Evolutionary conservation across 1,140 invertebrate genomes (phyloP).

Genomic region (Zaprionus taronus): DNA sequence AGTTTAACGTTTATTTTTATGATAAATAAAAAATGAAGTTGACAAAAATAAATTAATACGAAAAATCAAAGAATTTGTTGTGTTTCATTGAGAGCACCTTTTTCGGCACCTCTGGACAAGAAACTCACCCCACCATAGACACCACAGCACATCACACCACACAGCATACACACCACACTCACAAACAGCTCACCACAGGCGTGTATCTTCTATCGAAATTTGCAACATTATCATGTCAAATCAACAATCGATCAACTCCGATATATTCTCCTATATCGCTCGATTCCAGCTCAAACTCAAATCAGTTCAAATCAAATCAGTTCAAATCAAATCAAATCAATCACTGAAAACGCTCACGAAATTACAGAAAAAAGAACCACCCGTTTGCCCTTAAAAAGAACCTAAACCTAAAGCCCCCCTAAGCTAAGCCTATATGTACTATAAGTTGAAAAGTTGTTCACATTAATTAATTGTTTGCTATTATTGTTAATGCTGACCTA

Average conservation of each 20-base stretch:
- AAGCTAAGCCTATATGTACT: conserved; percentile 63
- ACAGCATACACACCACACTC: not conserved
- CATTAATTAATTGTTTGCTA: conserved; percentile 70
- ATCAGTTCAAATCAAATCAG: conserved; percentile 43
- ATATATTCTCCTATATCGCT: conserved; percentile 20
- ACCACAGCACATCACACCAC: conserved; percentile 42
- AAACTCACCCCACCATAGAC: conserved; percentile 44
- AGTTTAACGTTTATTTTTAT: conserved; percentile 32
- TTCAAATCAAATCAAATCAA: conserved; percentile 43
- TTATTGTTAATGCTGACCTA: conserved; percentile 77
- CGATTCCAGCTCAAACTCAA: conserved; percentile 23
- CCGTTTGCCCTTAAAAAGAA: conserved; percentile 13
- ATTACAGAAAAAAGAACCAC: conserved; percentile 3
- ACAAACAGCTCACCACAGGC: conserved; percentile 51
- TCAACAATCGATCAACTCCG: conserved; percentile 61
- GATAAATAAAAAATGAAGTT: conserved; percentile 19
- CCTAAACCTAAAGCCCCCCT: conserved; percentile 35
- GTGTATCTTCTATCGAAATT: conserved; percentile 41
- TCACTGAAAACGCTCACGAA: conserved; percentile 79
- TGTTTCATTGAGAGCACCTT: conserved; percentile 40
- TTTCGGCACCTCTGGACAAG: conserved; percentile 21
- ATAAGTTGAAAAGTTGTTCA: conserved; percentile 77
- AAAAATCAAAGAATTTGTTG: conserved; percentile 8
- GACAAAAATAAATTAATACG: conserved; percentile 14
- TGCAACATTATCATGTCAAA: conserved; percentile 78